Evolutionary conservation across 1,140 invertebrate species (phyloP).

Genomic region (Orchesella cincta): DNA sequence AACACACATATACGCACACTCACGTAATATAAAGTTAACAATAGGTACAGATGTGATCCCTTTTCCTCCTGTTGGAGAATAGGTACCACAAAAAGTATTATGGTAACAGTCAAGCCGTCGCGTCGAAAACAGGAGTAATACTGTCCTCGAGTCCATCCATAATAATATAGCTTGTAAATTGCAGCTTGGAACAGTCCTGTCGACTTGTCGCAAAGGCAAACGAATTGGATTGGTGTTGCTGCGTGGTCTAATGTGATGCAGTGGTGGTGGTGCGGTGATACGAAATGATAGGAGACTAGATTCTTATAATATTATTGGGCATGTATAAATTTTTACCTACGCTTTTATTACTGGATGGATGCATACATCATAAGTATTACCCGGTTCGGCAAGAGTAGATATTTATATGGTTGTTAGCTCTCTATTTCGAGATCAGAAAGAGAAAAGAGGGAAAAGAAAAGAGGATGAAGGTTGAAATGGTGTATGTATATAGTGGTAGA

Average conservation of each 20-base stretch:
- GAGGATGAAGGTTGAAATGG: slow-evolving; percentile 14
- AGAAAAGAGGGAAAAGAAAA: not conserved
- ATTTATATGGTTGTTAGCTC: slow-evolving; percentile 5
- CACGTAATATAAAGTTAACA: too few relatives aligned
- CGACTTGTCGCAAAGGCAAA: not conserved
- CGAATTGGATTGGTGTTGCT: not conserved
- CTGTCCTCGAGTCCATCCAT: not conserved
- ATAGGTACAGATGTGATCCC: not conserved
- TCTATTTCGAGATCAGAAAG: not conserved
- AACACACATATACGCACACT: slow-evolving; percentile 24
- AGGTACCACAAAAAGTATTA: too few relatives aligned
- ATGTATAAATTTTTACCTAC: not conserved
- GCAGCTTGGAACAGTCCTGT: slow-evolving; percentile 4
- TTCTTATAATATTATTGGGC: not conserved
- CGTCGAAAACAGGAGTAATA: not conserved
- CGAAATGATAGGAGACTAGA: too few relatives aligned
- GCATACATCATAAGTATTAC: not conserved
- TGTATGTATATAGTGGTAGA: not conserved
- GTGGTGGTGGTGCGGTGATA: too few relatives aligned
- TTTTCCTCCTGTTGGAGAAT: too few relatives aligned
- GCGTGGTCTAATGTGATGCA: not conserved
- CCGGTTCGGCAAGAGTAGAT: not conserved
- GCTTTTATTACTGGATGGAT: not conserved
- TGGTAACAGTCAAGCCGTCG: too few relatives aligned
- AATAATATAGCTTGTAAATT: slow-evolving; percentile 21